Percentiles rank a stretch among this genome's conserved stretches.
Conservation (phyloP, 1,140 invertebrate genomes). For the Rhagoletis pomonella region DNA sequence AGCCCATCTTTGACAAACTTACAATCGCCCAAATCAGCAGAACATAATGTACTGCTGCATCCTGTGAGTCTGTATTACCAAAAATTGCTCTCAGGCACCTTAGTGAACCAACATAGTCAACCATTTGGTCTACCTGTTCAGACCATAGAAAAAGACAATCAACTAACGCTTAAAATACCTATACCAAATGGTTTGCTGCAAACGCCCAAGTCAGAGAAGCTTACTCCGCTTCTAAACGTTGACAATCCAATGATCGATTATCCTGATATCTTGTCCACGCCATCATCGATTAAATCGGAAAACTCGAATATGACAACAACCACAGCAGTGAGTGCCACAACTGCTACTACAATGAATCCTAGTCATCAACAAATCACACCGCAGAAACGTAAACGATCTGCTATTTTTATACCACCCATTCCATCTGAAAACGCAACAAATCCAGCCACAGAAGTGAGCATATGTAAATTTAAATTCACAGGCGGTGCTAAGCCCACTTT, state of each 20-base stretch:
- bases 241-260: conserved; percentile 46
- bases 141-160: conserved; percentile 72
- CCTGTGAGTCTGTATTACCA: conserved; percentile 85
- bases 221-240: not conserved
- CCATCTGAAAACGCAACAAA: conserved; percentile 82
- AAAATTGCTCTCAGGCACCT: conserved; percentile 76
- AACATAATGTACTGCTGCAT: conserved; percentile 77
- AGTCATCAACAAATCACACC: conserved; percentile 68
- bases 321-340: not conserved
- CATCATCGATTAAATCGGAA: conserved; percentile 56
- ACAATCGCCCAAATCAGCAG: conserved; percentile 47
- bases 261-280: conserved; percentile 57
- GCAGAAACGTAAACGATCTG: conserved; percentile 84
- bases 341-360: conserved; percentile 63
- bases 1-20: not conserved
- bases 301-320: conserved; percentile 64
- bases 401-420: conserved; percentile 87
- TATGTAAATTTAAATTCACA: conserved; percentile 95
- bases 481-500: conserved; percentile 89
- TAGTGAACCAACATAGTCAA: conserved; percentile 46
- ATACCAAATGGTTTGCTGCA: conserved; percentile 67
- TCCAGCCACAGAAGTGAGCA: conserved; percentile 88
- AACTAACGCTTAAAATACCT: conserved; percentile 69
- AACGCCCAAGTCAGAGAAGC: conserved; percentile 49
- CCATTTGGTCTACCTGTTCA: conserved; percentile 63